phyloP scores from a whole-genome alignment of 2,888 invertebrate genomes.

The Pasiphila rectangulata region DNA sequence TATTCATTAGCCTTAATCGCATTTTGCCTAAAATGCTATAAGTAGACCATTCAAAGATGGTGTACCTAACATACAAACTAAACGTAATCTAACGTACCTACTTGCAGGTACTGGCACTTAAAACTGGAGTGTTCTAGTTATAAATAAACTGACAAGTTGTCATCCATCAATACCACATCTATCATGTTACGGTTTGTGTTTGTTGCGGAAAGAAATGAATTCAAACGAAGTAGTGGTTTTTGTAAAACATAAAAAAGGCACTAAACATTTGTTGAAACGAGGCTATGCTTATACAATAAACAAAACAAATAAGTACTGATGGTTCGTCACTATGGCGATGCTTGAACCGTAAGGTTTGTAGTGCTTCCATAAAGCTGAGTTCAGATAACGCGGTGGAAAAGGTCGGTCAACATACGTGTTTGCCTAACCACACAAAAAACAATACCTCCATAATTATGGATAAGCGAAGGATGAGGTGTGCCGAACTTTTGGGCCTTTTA shows the following conservation, averaged over 20 bases:
- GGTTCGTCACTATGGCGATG: constrained; percentile 3
- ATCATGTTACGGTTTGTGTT: background rate
- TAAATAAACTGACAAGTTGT: constrained; percentile 1
- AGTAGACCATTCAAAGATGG: too few relatives aligned
- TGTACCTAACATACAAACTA: too few relatives aligned
- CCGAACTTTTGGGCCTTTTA: constrained; percentile 10
- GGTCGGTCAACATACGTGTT: constrained; percentile 7
- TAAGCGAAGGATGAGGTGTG: constrained; percentile 11
- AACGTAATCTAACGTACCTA: too few relatives aligned
- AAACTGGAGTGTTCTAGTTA: too few relatives aligned
- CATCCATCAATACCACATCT: constrained; percentile 2
- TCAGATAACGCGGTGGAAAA: background rate
- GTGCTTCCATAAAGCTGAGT: constrained; percentile 7
- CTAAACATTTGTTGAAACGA: constrained; percentile 1
- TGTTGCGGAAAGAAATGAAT: background rate
- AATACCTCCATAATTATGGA: constrained; percentile 12
- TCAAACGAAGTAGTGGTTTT: constrained; percentile 4
- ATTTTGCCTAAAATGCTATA: too few relatives aligned
- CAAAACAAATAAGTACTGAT: constrained; percentile 1
- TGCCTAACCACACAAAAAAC: constrained; percentile 8
- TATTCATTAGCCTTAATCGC: too few relatives aligned
- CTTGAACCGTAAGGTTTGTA: constrained; percentile 2
- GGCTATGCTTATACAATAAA: too few relatives aligned
- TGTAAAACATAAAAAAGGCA: constrained; percentile 11
- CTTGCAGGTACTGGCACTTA: too few relatives aligned